Evolutionary conservation across 1,140 invertebrate species (phyloP).

Genomic region (Eumaeus atala): DNA sequence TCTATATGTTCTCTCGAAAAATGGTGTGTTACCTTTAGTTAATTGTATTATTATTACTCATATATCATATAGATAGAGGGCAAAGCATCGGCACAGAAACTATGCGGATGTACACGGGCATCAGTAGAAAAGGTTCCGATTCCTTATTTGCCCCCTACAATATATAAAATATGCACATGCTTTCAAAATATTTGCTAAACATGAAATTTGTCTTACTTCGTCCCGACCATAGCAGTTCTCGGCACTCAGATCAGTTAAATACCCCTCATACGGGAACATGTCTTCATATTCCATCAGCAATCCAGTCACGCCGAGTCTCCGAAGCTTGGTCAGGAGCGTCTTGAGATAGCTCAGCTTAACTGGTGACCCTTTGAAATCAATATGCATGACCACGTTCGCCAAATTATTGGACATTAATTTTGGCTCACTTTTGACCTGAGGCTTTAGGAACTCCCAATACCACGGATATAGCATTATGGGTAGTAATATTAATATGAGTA

Average conservation of each 20-base stretch:
- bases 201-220: no score
- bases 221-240: conserved; percentile 84
- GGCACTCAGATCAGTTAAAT: conserved; percentile 80
- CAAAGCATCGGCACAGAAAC: no score
- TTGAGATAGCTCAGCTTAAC: conserved; percentile 80
- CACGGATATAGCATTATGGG: background rate
- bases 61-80: no score
- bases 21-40: no score
- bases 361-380: conserved; percentile 94
- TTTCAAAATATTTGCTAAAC: no score
- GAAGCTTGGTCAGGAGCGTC: conserved; percentile 84
- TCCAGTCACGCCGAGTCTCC: conserved; percentile 87
- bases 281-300: conserved; percentile 97
- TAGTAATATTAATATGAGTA: background rate
- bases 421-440: background rate
- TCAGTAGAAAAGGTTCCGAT: no score
- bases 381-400: conserved; percentile 78
- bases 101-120: no score
- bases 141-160: no score
- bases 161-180: no score
- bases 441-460: background rate
- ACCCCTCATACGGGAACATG: conserved; percentile 93
- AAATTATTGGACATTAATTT: background rate
- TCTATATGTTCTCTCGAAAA: no score
- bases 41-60: no score